These are phyloP conservation scores for Agapornis canus DNA, from an alignment of 2,797 vertebrate genomes.

Conservation along the genomic window DNA sequence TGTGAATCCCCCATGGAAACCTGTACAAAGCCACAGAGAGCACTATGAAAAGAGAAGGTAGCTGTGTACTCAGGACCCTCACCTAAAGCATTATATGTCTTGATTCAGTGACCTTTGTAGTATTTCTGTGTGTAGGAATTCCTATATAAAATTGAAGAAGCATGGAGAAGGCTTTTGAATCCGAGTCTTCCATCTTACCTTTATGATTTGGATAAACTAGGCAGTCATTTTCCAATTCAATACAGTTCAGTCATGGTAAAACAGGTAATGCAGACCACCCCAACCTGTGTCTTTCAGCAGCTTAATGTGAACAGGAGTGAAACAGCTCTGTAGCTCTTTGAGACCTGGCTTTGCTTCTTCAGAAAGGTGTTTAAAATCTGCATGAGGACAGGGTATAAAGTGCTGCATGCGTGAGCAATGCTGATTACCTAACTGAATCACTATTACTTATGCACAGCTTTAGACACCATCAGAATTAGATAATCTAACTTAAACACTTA, in stretches of 20 bases:
- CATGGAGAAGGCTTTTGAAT: neutral
- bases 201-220: neutral
- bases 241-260: neutral
- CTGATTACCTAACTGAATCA: neutral
- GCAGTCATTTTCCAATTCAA: neutral
- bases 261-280: neutral
- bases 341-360: neutral
- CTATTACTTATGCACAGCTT: neutral
- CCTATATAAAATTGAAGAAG: neutral
- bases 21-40: neutral
- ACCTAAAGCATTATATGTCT: neutral
- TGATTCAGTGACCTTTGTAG: neutral
- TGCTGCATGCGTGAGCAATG: neutral
- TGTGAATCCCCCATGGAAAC: neutral
- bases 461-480: neutral
- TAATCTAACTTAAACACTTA: neutral
- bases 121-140: neutral
- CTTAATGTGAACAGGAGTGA: neutral
- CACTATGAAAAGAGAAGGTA: neutral
- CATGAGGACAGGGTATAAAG: neutral
- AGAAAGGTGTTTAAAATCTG: constrained; percentile 13
- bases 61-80: neutral
- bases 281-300: neutral
- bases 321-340: neutral
- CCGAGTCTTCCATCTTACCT: neutral